A percentile compares a stretch with the other conserved stretches of the same genome.
Evolutionary conservation across 2,797 vertebrate species (phyloP).

Genomic region (Anniella stebbinsi): DNA sequence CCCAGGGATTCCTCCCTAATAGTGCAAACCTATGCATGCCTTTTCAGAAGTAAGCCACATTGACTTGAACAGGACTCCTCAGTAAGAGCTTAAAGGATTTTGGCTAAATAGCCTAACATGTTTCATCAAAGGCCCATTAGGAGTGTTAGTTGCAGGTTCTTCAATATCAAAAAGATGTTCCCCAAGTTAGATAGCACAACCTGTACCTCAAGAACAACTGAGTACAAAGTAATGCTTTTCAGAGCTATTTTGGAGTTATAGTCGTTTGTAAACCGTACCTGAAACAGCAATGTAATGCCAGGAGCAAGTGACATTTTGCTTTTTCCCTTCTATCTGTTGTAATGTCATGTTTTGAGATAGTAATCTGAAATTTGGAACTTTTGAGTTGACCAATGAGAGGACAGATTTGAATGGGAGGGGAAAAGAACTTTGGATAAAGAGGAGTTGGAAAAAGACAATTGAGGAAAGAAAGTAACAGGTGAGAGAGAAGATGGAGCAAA

Average conservation of each 20-base stretch:
- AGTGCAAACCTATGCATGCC: not conserved
- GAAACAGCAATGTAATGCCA: not conserved
- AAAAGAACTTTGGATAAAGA: conserved; percentile 27
- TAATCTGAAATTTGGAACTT: not conserved
- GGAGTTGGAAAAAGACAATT: conserved; percentile 13
- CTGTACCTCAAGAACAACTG: too few species aligned
- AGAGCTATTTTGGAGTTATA: too few species aligned
- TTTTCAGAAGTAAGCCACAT: too few species aligned
- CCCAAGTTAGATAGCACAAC: too few species aligned
- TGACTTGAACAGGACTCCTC: too few species aligned
- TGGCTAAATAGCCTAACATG: not conserved
- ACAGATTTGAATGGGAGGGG: not conserved
- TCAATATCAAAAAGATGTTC: too few species aligned
- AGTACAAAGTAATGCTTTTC: too few species aligned
- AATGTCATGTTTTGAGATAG: not conserved
- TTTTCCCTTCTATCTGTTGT: not conserved
- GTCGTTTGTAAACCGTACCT: not conserved
- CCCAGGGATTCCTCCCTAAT: too few species aligned
- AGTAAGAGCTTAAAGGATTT: not conserved
- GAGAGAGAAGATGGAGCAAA: not conserved
- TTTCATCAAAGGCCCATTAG: not conserved
- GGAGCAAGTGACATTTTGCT: not conserved
- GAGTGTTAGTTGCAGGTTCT: too few species aligned
- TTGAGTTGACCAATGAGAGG: not conserved
- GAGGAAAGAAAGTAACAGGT: not conserved